A percentile compares a stretch with the other conserved stretches of the same genome.
phyloP scores from a whole-genome alignment of 2,888 invertebrate genomes.

The Ethmia dodecea region DNA sequence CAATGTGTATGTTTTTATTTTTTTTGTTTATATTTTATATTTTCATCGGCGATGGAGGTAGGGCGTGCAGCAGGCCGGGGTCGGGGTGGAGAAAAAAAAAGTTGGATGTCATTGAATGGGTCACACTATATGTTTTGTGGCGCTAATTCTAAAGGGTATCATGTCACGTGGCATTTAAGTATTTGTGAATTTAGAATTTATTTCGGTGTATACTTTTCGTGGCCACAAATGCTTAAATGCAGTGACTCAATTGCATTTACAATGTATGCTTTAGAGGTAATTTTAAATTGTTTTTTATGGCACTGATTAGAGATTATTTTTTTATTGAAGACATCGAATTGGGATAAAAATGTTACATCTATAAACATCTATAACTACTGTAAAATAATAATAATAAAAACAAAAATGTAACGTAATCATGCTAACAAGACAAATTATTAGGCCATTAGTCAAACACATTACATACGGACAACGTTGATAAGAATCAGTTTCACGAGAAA shows the following conservation, averaged over 20 bases:
- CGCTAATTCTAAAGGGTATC: constrained; percentile 52
- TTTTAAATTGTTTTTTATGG: constrained; percentile 29
- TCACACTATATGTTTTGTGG: constrained; percentile 60
- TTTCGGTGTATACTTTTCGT: constrained; percentile 11
- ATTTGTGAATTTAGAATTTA: too few relatives aligned
- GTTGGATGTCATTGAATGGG: constrained; percentile 75
- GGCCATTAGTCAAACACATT: constrained; percentile 64
- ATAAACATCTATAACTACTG: constrained; percentile 23
- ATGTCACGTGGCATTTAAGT: constrained; percentile 33
- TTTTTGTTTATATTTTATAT: constrained; percentile 35
- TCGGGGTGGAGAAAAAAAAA: constrained; percentile 68
- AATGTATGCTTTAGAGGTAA: constrained; percentile 46
- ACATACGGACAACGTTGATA: constrained; percentile 45
- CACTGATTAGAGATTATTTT: constrained; percentile 63
- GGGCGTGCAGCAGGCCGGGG: constrained; percentile 72
- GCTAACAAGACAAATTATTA: constrained; percentile 52
- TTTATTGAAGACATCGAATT: constrained; percentile 45
- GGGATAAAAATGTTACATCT: constrained; percentile 23
- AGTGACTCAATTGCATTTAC: constrained; percentile 55
- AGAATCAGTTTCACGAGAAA: constrained; percentile 15
- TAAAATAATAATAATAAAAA: constrained; percentile 19
- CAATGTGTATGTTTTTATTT: constrained; percentile 58
- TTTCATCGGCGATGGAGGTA: constrained; percentile 66
- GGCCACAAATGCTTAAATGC: constrained; percentile 45
- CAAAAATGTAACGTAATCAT: constrained; percentile 30